Conservation (phyloP, 2,888 invertebrate species). For the Pyrgus malvae region DNA sequence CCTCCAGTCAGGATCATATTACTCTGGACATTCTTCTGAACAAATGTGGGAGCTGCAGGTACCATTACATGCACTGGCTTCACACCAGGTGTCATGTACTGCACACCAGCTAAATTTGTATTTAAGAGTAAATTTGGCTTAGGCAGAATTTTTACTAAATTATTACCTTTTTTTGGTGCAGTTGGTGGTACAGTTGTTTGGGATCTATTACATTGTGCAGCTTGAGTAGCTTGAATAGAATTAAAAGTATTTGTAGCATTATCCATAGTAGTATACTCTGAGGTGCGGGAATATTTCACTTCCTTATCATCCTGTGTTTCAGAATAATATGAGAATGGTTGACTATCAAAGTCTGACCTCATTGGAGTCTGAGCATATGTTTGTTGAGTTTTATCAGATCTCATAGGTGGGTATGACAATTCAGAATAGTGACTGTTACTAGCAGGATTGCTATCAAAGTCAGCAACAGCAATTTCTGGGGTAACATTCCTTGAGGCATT, state of each 20-base stretch:
- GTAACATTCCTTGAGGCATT: constrained; percentile 57
- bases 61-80: constrained; percentile 68
- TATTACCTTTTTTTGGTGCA: constrained; percentile 49
- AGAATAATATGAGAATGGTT: constrained; percentile 58
- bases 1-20: constrained; percentile 69
- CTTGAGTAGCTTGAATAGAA: constrained; percentile 48
- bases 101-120: constrained; percentile 59
- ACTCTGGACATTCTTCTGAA: constrained; percentile 72
- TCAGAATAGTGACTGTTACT: constrained; percentile 47
- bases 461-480: constrained; percentile 55
- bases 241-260: constrained; percentile 53
- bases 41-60: constrained; percentile 60
- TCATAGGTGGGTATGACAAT: constrained; percentile 47
- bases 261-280: constrained; percentile 63
- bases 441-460: constrained; percentile 55
- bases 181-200: constrained; percentile 46
- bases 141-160: constrained; percentile 60
- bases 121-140: constrained; percentile 68
- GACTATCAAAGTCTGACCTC: constrained; percentile 58
- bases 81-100: constrained; percentile 57
- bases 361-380: constrained; percentile 44
- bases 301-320: constrained; percentile 69
- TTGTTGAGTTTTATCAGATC: constrained; percentile 61
- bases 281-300: constrained; percentile 70
- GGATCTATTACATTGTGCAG: constrained; percentile 49